Conservation (phyloP, 2,888 invertebrate species). For the Metacarcinus magister region DNA sequence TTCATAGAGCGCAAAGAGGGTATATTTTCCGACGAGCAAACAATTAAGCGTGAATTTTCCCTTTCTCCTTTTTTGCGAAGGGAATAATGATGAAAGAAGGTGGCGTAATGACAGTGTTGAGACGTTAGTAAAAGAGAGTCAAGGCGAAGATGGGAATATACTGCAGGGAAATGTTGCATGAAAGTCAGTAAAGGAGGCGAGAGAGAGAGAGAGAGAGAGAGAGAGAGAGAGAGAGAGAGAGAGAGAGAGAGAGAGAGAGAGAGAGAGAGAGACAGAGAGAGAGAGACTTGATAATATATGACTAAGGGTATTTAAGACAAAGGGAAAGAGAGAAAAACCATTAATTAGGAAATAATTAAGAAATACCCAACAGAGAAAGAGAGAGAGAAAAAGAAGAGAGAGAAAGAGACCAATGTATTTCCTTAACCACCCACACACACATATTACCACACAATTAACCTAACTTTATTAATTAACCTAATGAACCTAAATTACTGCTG, state of each 20-base stretch:
- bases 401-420: neutral
- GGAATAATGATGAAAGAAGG: neutral
- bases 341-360: too few species aligned
- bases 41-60: neutral
- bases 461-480: neutral
- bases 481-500: neutral
- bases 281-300: too few species aligned
- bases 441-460: neutral
- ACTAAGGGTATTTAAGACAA: too few species aligned
- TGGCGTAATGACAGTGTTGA: neutral
- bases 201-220: constrained; percentile 15
- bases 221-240: constrained; percentile 36
- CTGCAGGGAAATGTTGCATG: neutral
- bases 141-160: neutral
- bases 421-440: neutral
- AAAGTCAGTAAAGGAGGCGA: neutral
- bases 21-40: neutral
- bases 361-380: too few species aligned
- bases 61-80: neutral
- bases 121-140: neutral
- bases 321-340: neutral
- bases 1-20: neutral
- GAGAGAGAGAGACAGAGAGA: constrained; percentile 32
- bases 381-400: too few species aligned
- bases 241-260: constrained; percentile 33